Base-by-base conservation (phyloP, 2,888 invertebrate genomes). In the Zygaena filipendulae region DNA sequence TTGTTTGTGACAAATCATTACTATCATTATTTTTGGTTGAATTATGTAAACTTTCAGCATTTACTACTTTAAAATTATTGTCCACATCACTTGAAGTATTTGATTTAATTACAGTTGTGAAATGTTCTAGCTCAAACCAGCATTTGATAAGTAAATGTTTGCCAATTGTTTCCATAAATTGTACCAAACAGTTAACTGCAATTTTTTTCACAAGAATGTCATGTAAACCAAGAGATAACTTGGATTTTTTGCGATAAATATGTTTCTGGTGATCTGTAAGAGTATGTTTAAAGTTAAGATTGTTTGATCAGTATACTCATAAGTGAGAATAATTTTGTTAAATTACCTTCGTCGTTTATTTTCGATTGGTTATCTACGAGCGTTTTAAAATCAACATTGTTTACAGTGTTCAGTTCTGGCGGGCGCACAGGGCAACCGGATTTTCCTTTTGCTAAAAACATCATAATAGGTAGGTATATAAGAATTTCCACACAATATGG, bases 121-220 rank as follows among this genome's bases (percentile, higher is more conserved):
- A 86, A 44, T 84, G 84, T 50, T 91, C 88, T 23, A 90, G 82
- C 49, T 91, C 91, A 39, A 91, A 58, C 85, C 88, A 91, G 59
- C 91, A 90, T 58, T 87, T 87, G 2, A 92, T 82, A 16, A 88
- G 71, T 11, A 82, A 64, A 30, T 87, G 64, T 29, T 85, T 84
- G 32, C 86, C 86, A 39, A 85, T 82, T n/a, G 86, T 81, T 50
- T 94, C 92, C 84, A 96, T 85, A 63, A 86, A 96, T 50, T 93
- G 91, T 30, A 92, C 84, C 59, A 95, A 92, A 64, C 92, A 91
- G 24, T 87, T 87, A 13, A 95, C 74, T 30, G 91, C 91, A 55
- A 86, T 86, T 56, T 90, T 90, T 62, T 93, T 92, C 13, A 82
- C 68, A 9, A 96, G 77, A 40, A 92, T 86, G 49, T 94, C 90